Percentiles rank a stretch among this genome's conserved stretches.
Evolutionary conservation across 2,797 vertebrate species (phyloP).

Genomic region (Dicrostonyx torquatus): DNA sequence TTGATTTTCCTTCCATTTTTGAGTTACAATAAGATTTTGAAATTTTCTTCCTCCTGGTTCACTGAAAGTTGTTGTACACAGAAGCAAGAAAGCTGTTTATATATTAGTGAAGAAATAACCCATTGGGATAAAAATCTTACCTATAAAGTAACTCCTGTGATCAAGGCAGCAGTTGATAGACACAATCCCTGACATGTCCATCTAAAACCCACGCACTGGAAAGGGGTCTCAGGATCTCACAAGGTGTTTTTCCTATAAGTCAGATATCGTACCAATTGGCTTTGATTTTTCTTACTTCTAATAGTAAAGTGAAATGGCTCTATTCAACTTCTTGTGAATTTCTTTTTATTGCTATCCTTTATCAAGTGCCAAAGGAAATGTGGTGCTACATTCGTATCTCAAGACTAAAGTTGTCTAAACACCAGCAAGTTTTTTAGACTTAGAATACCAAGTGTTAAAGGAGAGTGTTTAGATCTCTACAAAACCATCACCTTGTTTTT

Average conservation of each 20-base stretch:
- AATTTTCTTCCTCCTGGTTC: neutral
- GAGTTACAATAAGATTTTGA: neutral
- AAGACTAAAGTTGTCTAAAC: neutral
- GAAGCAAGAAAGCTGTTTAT: neutral
- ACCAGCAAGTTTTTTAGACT: neutral
- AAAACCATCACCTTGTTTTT: neutral
- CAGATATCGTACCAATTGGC: neutral
- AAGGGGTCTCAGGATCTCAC: neutral
- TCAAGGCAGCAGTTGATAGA: fast-evolving
- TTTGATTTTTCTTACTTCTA: neutral
- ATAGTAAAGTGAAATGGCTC: neutral
- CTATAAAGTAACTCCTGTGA: neutral
- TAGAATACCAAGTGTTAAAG: neutral
- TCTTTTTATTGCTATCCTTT: neutral
- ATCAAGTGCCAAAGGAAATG: neutral
- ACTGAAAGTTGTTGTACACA: neutral
- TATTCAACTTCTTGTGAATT: neutral
- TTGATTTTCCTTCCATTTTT: neutral
- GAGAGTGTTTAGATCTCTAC: neutral
- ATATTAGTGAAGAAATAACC: neutral
- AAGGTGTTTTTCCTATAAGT: neutral
- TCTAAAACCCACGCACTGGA: neutral
- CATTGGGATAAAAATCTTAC: neutral
- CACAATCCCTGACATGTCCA: fast-evolving
- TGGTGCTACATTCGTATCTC: neutral